Percentiles rank a stretch among this genome's conserved stretches.
These are phyloP conservation scores for Synaphobranchus kaupii DNA, from an alignment of 2,797 vertebrate species.

Conservation along the genomic window DNA sequence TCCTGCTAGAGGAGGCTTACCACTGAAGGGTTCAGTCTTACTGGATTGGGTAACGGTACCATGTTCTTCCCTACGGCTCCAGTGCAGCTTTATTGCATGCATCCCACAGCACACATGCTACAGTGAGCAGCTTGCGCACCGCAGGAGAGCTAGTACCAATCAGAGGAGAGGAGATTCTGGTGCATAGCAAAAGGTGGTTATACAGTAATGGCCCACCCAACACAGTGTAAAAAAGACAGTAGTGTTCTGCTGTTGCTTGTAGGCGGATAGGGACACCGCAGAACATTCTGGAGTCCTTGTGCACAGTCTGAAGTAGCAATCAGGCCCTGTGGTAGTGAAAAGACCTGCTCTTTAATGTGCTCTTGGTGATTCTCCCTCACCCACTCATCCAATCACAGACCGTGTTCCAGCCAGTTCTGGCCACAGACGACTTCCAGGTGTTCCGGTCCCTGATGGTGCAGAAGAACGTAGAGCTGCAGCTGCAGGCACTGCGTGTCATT, in stretches of 20 bases:
- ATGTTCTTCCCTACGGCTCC: too few species aligned
- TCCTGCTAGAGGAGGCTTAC: neutral
- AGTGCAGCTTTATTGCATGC: neutral
- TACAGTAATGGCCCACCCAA: neutral
- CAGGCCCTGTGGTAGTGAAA: neutral
- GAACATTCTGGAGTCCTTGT: neutral
- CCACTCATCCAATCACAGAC: constrained; percentile 62
- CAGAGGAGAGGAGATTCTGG: neutral
- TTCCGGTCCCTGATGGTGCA: constrained; percentile 97
- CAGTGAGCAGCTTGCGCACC: neutral
- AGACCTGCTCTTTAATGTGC: constrained; percentile 6
- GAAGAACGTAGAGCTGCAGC: constrained; percentile 97
- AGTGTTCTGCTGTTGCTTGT: neutral
- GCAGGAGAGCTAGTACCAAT: neutral
- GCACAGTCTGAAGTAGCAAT: neutral
- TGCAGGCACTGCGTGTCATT: constrained; percentile 93
- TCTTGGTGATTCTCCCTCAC: neutral
- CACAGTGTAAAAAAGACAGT: neutral
- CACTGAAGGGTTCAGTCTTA: neutral
- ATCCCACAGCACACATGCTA: neutral
- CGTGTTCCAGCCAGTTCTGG: constrained; percentile 90
- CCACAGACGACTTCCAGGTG: constrained; percentile 93
- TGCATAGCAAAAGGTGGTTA: neutral
- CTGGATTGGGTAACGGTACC: too few species aligned
- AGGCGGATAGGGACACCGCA: neutral